Conservation (phyloP, 2,888 invertebrate species). For the Tachina fera region DNA sequence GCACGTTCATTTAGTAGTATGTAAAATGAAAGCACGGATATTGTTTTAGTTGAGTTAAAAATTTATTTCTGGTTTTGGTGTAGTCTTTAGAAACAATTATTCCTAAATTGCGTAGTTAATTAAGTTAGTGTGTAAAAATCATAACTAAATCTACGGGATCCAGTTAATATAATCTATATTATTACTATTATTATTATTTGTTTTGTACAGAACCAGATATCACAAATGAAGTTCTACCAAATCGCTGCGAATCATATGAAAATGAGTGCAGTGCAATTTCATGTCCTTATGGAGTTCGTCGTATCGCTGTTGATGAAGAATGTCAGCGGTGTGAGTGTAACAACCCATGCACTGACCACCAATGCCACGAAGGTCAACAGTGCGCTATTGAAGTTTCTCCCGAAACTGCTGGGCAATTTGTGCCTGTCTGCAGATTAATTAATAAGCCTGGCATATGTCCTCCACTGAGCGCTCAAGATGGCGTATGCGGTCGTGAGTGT, state of each 20-base stretch:
- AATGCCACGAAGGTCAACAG: conserved; percentile 86
- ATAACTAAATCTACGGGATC: neutral
- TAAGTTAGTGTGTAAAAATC: neutral
- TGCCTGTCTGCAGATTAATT: conserved; percentile 81
- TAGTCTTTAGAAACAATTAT: conserved; percentile 14
- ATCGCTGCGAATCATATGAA: conserved; percentile 85
- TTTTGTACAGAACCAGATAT: conserved; percentile 71
- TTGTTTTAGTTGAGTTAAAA: conserved; percentile 1
- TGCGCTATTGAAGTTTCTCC: conserved; percentile 87
- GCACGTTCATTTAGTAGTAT: conserved; percentile 55
- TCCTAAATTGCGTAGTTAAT: neutral
- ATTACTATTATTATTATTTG: neutral
- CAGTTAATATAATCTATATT: neutral
- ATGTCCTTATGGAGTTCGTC: conserved; percentile 89
- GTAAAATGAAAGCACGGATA: conserved; percentile 65
- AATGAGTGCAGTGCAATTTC: conserved; percentile 86
- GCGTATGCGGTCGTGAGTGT: conserved; percentile 88
- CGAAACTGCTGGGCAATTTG: conserved; percentile 77
- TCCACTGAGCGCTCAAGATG: conserved; percentile 80
- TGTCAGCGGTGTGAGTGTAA: conserved; percentile 90
- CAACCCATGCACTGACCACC: conserved; percentile 88
- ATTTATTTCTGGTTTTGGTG: conserved; percentile 22
- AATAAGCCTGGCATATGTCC: conserved; percentile 89
- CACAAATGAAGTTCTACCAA: conserved; percentile 77
- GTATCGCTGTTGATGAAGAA: conserved; percentile 85